Evolutionary conservation across 1,140 invertebrate genomes (phyloP).

Genomic region (Homarus americanus): DNA sequence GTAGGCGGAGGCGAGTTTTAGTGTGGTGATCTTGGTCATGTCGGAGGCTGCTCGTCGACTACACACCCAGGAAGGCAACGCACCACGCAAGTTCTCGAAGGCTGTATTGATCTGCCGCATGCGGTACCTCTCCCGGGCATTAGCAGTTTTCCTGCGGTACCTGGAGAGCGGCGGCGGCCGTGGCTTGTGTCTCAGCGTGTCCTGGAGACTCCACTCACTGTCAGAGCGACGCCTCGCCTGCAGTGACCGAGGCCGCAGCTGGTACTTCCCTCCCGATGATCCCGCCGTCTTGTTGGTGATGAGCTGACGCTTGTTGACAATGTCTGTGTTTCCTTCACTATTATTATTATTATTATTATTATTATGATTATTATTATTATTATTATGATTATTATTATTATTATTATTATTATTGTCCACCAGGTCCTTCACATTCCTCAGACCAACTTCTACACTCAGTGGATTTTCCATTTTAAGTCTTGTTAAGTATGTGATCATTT

Average conservation of each 20-base stretch:
- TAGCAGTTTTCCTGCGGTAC: slow-evolving; percentile 37
- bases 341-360: too few species aligned
- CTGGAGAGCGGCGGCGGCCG: slow-evolving; percentile 42
- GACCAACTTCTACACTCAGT: background rate
- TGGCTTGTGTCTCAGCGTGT: slow-evolving; percentile 30
- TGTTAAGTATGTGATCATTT: slow-evolving; percentile 1
- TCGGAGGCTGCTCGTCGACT: slow-evolving; percentile 15
- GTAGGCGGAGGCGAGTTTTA: slow-evolving; percentile 27
- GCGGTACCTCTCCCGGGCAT: slow-evolving; percentile 37
- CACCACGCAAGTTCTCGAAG: slow-evolving; percentile 37
- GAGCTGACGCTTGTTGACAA: too few species aligned
- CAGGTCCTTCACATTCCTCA: slow-evolving; percentile 10
- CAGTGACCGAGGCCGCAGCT: slow-evolving; percentile 24
- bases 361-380: too few species aligned
- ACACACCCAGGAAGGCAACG: slow-evolving; percentile 30
- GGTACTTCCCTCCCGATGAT: slow-evolving; percentile 17
- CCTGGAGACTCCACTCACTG: slow-evolving; percentile 36
- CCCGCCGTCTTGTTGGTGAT: too few species aligned
- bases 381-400: background rate
- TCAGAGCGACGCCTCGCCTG: slow-evolving; percentile 33
- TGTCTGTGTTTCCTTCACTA: too few species aligned
- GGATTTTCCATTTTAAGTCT: slow-evolving; percentile 7
- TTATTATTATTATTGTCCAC: slow-evolving; percentile 23
- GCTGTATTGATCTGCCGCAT: slow-evolving; percentile 46
- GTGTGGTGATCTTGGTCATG: slow-evolving; percentile 38